Base-by-base conservation (phyloP, 2,797 vertebrate species). In the Macroramphosus scolopax region DNA sequence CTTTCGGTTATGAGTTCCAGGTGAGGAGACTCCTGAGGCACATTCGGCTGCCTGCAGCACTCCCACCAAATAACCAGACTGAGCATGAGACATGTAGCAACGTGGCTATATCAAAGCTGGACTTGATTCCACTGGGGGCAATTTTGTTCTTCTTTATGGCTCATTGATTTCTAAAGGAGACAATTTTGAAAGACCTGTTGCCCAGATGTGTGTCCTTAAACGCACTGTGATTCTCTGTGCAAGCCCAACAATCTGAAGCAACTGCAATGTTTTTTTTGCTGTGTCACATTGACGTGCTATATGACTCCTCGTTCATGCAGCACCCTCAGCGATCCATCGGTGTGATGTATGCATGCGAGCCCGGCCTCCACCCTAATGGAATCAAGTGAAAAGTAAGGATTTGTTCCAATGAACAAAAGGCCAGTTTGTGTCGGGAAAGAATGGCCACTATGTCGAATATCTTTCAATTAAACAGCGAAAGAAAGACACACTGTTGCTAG, bases 151-250 rank as follows among this genome's bases (percentile, higher is more conserved):
- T 66, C 54, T 45, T 29, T 49, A 67, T 52, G 66, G 51, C 25
- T 45, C 12, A 15, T 24, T 38, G 40, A 40, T 35, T 56, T 73
- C 22, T 37, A 51, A 63, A 34, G 40, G 32, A 22, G 22, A 35
- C n/a, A 39, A 16, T 46, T 57, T 51, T 47, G 57, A 65, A 68
- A 63, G 51, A 79, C 63, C 57, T 58, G 68, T 67, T 55, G 40
- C 31, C 46, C 55, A 66, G 51, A 69, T 46, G 51, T 10, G 4
- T 58, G 63, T 75, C 66, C 67, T 66, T 59, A 56, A 62, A 73
- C 49, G 39, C 39, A 5, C 16, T 4, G 6, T n/a, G n/a, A n/a
- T n/a, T n/a, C 8, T 7, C 25, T 22, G 20, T 22, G n/a, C n/a
- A n/a, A 22, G 20, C 20, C 20, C 3, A 3, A 22, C 20, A 22